A percentile compares a stretch with the other conserved stretches of the same genome.
phyloP scores from a whole-genome alignment of 2,797 vertebrate genomes.

The Gallirallus australis region DNA sequence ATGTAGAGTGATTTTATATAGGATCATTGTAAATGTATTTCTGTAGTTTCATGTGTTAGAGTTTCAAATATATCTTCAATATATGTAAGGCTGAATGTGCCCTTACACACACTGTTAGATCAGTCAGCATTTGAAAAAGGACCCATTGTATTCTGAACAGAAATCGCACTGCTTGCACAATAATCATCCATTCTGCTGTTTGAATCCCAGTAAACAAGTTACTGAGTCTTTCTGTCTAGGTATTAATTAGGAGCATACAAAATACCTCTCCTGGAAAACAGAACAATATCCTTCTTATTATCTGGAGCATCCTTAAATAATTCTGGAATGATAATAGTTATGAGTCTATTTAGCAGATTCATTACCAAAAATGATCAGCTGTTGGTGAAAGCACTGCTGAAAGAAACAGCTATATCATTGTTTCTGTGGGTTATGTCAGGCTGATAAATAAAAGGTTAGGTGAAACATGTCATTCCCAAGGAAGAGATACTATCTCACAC shows the following conservation, averaged over 20 bases:
- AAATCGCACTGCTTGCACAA: not conserved
- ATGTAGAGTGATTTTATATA: not conserved
- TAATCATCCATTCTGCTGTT: not conserved
- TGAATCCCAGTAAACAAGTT: not conserved
- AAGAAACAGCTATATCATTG: not conserved
- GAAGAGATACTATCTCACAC: not conserved
- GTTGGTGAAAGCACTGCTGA: not conserved
- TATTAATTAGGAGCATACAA: not conserved
- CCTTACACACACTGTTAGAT: not conserved
- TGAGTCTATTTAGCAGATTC: not conserved
- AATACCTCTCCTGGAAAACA: not conserved
- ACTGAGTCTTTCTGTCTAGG: not conserved
- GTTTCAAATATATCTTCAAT: not conserved
- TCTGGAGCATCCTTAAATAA: not conserved
- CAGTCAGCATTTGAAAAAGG: not conserved
- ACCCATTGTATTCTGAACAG: not conserved
- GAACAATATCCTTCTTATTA: not conserved
- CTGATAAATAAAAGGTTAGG: slow-evolving; percentile 33
- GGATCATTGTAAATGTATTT: not conserved
- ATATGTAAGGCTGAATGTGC: not conserved
- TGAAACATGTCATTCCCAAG: slow-evolving; percentile 9
- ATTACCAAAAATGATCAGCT: not conserved
- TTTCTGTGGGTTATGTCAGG: slow-evolving; percentile 33
- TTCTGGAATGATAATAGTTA: not conserved
- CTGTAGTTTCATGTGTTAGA: not conserved